These are phyloP conservation scores for Acholoe squamosa DNA, from an alignment of 2,888 invertebrate species.

Conservation along the genomic window DNA sequence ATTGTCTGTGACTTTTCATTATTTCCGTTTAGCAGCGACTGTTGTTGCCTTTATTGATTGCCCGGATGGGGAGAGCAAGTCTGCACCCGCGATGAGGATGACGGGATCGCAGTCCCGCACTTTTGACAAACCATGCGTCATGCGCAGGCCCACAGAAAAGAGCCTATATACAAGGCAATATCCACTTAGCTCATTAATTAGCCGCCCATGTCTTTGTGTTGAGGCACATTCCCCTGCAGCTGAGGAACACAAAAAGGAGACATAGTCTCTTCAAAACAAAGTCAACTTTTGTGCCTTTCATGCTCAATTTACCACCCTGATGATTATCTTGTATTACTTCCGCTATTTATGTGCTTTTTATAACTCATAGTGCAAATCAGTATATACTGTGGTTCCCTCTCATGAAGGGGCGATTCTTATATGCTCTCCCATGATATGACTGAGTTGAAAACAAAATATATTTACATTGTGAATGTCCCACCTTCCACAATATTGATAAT, in stretches of 20 bases:
- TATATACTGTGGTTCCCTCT: background rate
- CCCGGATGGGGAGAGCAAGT: conserved; percentile 27
- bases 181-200: conserved; percentile 50
- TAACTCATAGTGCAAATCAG: background rate
- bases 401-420: too few species aligned
- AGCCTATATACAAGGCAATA: conserved; percentile 5
- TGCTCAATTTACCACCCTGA: background rate
- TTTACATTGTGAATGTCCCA: too few species aligned
- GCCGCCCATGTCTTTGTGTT: conserved; percentile 9
- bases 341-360: background rate
- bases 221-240: background rate
- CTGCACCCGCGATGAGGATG: conserved; percentile 41
- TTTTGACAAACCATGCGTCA: conserved; percentile 51
- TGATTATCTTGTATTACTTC: background rate
- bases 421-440: too few species aligned
- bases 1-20: conserved; percentile 57
- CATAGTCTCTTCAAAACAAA: conserved; percentile 1
- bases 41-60: conserved; percentile 56
- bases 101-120: conserved; percentile 37
- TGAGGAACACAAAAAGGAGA: background rate
- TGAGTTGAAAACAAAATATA: too few species aligned
- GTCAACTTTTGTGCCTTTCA: conserved; percentile 4
- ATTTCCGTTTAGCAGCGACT: conserved; percentile 53
- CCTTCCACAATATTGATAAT: too few species aligned
- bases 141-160: conserved; percentile 19